Evolutionary conservation across 1,140 invertebrate genomes (phyloP), one percentile per base, ranked within the genome.

Genomic region (Camponotus floridanus): DNA sequence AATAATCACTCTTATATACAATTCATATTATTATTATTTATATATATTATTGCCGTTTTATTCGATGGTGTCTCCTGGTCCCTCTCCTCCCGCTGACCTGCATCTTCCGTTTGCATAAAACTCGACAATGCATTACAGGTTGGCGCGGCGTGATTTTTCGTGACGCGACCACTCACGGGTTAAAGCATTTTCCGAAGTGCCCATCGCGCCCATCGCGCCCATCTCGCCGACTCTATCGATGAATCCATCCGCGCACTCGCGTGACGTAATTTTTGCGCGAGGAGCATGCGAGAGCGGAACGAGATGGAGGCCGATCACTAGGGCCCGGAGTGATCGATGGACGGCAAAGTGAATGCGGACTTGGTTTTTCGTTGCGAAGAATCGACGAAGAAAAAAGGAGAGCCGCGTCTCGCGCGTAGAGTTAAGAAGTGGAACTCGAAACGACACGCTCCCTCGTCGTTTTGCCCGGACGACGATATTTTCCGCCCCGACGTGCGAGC

Each of bases 401-500:
- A 13, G 7, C 26, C 42, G 6, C 18, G 31, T 71, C n/a, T 68
- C 8, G 18, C 51, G 21, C 42, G 11, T 15, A 18, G 64, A 45
- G 61, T 62, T 57, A 80, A 67, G 31, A 76, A 83, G 76, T 70
- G 48, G 21, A 81, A 61, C 7, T 7, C 18, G 74, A 51, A 71
- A 74, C 39, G 51, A 76, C 45, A n/a, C 48, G 39, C 71, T 42
- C 59, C 0, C 13, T 48, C 45, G 70, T 45, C n/a, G 31, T 80
- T 67, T 48, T 42, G 85, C 70, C 68, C 71, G 87, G 81, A 61
- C 74, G 74, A 86, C 70, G 39, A 81, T 62, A 90, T 90, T 90
- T 90, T 90, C 88, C 88, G 55, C 88, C 71, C 61, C 73, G 62
- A 67, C 48, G 85, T 74, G 57, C 73, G 85, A 87, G 64, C 70